Evolutionary conservation across 2,113 vertebrate genomes (phyloP).

Genomic region (Neodontobutis hainanensis): DNA sequence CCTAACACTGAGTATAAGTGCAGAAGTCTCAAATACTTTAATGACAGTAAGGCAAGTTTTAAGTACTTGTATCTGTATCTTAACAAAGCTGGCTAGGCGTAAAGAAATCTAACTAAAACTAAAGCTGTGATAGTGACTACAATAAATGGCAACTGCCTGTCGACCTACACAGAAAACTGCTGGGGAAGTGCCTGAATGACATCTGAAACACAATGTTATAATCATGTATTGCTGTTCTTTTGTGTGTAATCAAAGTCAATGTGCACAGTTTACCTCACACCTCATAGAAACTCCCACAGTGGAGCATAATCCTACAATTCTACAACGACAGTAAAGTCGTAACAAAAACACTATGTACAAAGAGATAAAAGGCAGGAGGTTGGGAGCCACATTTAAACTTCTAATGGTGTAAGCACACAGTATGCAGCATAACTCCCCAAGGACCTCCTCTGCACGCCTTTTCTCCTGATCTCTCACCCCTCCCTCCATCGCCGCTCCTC

Average conservation of each 20-base stretch:
- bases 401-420: conserved; percentile 53
- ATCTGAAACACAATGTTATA: background rate
- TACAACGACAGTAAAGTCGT: conserved; percentile 1
- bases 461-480: conserved; percentile 41
- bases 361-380: conserved; percentile 21
- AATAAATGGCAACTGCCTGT: background rate
- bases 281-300: background rate
- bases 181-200: background rate
- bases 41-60: too few species aligned
- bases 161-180: background rate
- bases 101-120: background rate
- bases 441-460: conserved; percentile 31
- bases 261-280: background rate
- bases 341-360: conserved; percentile 21
- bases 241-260: conserved; percentile 7
- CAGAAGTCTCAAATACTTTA: too few species aligned
- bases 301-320: conserved; percentile 14
- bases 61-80: background rate
- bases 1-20: too few species aligned
- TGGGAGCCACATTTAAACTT: conserved; percentile 30
- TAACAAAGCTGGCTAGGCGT: background rate
- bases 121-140: background rate
- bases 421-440: conserved; percentile 21
- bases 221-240: background rate
- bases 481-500: conserved; percentile 18